phyloP scores from a whole-genome alignment of 2,888 invertebrate species.

The Ctenicera cuprea region DNA sequence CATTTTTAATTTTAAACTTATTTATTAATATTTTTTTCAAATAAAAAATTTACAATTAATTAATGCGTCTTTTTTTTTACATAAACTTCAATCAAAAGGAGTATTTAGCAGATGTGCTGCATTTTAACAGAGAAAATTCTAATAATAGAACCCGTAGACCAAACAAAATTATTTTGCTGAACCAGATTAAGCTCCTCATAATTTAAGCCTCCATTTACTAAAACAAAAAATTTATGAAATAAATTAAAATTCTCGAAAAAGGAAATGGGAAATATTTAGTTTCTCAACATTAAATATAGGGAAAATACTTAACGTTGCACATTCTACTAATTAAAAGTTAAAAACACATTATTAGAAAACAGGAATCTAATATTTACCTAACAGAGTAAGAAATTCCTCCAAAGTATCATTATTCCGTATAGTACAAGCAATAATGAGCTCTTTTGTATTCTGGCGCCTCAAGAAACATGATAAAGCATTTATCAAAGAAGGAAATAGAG shows the following conservation, averaged over 20 bases:
- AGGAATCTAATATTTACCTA: too few species aligned
- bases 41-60: too few species aligned
- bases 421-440: constrained; percentile 76
- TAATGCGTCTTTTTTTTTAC: too few species aligned
- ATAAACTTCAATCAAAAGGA: too few species aligned
- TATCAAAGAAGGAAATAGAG: constrained; percentile 73
- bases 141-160: constrained; percentile 62
- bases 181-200: constrained; percentile 58
- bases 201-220: constrained; percentile 49
- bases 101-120: background rate
- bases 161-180: constrained; percentile 61
- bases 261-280: too few species aligned
- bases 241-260: too few species aligned
- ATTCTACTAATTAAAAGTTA: too few species aligned
- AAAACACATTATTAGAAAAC: too few species aligned
- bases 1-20: too few species aligned
- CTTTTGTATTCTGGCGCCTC: constrained; percentile 63
- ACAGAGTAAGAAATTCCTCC: constrained; percentile 73
- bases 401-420: constrained; percentile 81
- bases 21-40: too few species aligned
- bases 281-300: too few species aligned
- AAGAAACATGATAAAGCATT: constrained; percentile 72
- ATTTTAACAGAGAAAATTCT: constrained; percentile 52
- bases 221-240: constrained; percentile 26
- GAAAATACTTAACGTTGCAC: too few species aligned